A percentile compares a stretch with the other conserved stretches of the same genome.
Evolutionary conservation across 2,888 invertebrate species (phyloP).

Genomic region (Platypus cylindrus): DNA sequence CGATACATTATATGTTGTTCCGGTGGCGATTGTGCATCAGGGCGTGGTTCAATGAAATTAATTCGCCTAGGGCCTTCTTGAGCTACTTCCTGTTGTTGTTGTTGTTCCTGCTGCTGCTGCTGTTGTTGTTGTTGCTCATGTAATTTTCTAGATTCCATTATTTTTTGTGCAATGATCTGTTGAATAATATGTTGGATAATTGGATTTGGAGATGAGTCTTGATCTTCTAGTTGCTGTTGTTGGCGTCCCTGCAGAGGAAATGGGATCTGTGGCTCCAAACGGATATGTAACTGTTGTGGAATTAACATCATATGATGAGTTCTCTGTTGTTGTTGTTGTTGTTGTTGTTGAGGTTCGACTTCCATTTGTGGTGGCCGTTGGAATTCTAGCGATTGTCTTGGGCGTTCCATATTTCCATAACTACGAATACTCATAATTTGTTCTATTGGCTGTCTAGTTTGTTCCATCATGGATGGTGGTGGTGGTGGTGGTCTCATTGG

Average conservation of each 20-base stretch:
- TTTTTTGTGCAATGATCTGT: slow-evolving; percentile 33
- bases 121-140: too few relatives aligned
- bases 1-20: slow-evolving; percentile 6
- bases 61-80: too few relatives aligned
- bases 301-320: slow-evolving; percentile 13
- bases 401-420: too few relatives aligned
- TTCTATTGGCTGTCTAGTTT: slow-evolving; percentile 6
- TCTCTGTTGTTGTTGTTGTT: background rate
- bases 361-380: slow-evolving; percentile 23
- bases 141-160: slow-evolving; percentile 30
- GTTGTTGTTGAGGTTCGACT: slow-evolving; percentile 7
- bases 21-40: slow-evolving; percentile 2
- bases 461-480: too few relatives aligned
- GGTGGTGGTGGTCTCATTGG: slow-evolving; percentile 7
- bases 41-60: slow-evolving; percentile 3
- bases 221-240: slow-evolving; percentile 21
- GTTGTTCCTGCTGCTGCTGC: slow-evolving; percentile 20
- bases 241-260: slow-evolving; percentile 13
- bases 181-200: slow-evolving; percentile 35
- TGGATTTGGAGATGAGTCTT: slow-evolving; percentile 31
- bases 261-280: slow-evolving; percentile 20
- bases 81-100: slow-evolving; percentile 14
- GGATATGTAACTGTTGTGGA: slow-evolving; percentile 14
- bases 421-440: too few relatives aligned
- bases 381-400: slow-evolving; percentile 40